These are phyloP conservation scores for Enteromius fasciolatus DNA, from an alignment of 2,797 vertebrate genomes.

Conservation along the genomic window DNA sequence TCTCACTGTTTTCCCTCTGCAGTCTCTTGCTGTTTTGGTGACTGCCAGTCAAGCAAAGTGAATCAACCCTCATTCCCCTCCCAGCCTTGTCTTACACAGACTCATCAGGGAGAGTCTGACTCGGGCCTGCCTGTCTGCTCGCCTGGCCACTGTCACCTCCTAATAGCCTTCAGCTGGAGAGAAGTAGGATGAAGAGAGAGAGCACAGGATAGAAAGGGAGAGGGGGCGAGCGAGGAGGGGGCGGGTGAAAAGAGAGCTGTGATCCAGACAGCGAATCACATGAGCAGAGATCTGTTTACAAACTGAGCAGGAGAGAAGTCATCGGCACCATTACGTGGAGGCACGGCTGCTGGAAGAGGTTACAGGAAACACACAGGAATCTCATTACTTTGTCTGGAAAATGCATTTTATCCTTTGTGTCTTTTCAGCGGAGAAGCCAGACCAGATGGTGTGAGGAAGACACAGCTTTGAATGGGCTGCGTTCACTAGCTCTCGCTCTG, in stretches of 20 bases:
- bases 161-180: conserved; percentile 74
- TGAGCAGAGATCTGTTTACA: conserved; percentile 82
- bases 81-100: conserved; percentile 39
- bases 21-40: conserved; percentile 36
- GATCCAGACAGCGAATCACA: conserved; percentile 79
- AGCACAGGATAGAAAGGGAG: conserved; percentile 40
- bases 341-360: conserved; percentile 52
- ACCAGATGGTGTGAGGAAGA: conserved; percentile 59
- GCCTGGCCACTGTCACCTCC: conserved; percentile 66
- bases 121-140: conserved; percentile 41
- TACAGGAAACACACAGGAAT: conserved; percentile 51
- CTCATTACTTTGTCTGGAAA: conserved; percentile 40
- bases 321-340: conserved; percentile 62
- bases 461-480: conserved; percentile 60
- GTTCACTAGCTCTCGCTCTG: conserved; percentile 49
- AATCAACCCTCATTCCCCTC: conserved; percentile 47
- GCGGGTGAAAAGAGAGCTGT: conserved; percentile 71
- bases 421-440: conserved; percentile 33
- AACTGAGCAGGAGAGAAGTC: conserved; percentile 73
- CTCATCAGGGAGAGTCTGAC: conserved; percentile 11
- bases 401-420: conserved; percentile 36
- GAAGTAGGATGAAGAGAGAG: conserved; percentile 53
- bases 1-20: conserved; percentile 21
- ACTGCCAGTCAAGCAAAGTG: conserved; percentile 43
- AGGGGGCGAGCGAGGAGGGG: conserved; percentile 46